phyloP scores from a whole-genome alignment of 2,797 vertebrate species.

The Hybognathus amarus region DNA sequence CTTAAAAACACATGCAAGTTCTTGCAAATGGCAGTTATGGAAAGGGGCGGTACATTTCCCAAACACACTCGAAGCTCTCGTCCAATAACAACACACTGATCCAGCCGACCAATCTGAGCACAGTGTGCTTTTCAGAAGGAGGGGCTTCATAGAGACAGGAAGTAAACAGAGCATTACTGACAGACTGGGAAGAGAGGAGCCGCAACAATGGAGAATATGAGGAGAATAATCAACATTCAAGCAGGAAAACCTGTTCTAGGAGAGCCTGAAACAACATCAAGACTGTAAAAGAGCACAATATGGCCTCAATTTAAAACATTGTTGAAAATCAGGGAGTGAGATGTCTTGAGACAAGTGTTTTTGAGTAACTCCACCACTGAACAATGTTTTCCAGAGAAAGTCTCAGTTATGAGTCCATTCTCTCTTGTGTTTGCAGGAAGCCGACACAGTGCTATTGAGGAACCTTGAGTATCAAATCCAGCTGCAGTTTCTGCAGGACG shows the following conservation, averaged over 20 bases:
- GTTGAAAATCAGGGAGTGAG: not conserved
- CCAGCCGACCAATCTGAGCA: not conserved
- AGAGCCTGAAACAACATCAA: no score
- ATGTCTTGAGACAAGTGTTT: not conserved
- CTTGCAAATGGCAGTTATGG: not conserved
- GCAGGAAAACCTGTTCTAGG: no score
- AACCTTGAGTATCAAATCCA: constrained; percentile 93
- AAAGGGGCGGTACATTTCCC: not conserved
- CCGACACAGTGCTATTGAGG: constrained; percentile 84
- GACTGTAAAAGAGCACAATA: no score
- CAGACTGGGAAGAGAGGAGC: no score
- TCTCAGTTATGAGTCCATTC: constrained; percentile 13
- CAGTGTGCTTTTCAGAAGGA: not conserved
- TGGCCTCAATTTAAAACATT: no score
- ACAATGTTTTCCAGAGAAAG: constrained; percentile 1
- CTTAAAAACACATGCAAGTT: not conserved
- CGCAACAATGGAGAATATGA: no score
- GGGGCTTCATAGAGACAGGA: not conserved
- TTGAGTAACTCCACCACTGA: not conserved
- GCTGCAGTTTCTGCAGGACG: constrained; percentile 93
- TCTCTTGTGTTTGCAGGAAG: constrained; percentile 80
- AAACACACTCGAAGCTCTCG: not conserved
- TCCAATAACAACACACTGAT: not conserved
- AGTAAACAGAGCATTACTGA: not conserved
- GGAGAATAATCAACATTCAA: no score